These are phyloP conservation scores for Psittacula derbiana DNA, from an alignment of 2,797 vertebrate genomes.

Conservation along the genomic window DNA sequence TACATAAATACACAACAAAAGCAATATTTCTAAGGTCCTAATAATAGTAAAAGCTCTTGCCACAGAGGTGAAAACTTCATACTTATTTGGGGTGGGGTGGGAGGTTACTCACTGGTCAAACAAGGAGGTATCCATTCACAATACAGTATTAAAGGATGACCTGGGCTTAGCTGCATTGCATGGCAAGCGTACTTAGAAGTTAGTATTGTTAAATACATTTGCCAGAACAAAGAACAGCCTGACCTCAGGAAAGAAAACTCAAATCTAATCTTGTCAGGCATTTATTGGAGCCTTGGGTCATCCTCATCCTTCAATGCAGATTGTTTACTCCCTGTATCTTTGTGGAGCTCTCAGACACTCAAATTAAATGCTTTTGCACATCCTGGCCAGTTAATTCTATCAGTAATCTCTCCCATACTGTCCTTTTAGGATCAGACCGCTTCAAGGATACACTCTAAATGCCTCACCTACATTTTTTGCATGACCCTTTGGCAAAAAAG, in stretches of 20 bases:
- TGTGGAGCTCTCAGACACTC: background rate
- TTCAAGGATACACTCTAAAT: background rate
- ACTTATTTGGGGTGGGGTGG: background rate
- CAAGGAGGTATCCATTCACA: background rate
- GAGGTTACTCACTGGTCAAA: constrained; percentile 21
- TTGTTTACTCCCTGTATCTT: background rate
- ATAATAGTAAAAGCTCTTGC: background rate
- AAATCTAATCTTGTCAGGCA: background rate
- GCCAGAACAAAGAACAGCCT: background rate
- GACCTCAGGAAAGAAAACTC: background rate
- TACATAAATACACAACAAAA: background rate
- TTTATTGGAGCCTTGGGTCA: background rate
- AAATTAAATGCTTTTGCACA: background rate
- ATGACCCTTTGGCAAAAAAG: background rate
- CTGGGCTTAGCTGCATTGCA: background rate
- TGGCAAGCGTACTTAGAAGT: background rate
- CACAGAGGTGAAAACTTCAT: background rate
- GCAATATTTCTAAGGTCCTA: background rate
- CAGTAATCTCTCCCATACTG: background rate
- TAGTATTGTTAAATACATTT: constrained; percentile 6
- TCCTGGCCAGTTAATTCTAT: background rate
- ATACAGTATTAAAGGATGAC: background rate
- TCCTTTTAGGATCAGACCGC: background rate
- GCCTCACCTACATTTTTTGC: background rate
- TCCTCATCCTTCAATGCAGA: background rate